A percentile compares a stretch with the other conserved stretches of the same genome.
phyloP scores from a whole-genome alignment of 2,888 invertebrate species.

The Cylloceria caligata region DNA sequence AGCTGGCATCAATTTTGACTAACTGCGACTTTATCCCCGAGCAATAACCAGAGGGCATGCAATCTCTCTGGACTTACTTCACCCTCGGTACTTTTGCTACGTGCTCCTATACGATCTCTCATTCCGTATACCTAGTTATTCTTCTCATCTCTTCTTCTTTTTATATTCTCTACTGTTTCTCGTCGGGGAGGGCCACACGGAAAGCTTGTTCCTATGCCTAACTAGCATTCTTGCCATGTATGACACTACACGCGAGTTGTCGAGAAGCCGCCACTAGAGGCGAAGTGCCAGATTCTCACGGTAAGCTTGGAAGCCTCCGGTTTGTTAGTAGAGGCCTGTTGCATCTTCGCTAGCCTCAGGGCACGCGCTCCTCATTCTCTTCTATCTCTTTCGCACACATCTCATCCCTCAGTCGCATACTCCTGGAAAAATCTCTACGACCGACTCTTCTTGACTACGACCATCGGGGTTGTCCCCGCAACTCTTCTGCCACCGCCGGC shows the following conservation, averaged over 20 bases:
- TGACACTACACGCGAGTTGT: slow-evolving; percentile 82
- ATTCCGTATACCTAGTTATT: background rate
- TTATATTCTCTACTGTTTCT: slow-evolving; percentile 42
- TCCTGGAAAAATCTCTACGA: slow-evolving; percentile 39
- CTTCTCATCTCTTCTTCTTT: slow-evolving; percentile 24
- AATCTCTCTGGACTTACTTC: background rate
- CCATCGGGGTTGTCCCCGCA: background rate
- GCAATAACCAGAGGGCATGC: background rate
- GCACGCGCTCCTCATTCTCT: slow-evolving; percentile 18
- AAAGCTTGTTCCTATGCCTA: slow-evolving; percentile 69
- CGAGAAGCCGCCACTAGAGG: slow-evolving; percentile 81
- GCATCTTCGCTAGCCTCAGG: slow-evolving; percentile 81
- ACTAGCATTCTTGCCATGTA: slow-evolving; percentile 82
- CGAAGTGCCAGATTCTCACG: slow-evolving; percentile 80
- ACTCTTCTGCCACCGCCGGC: slow-evolving; percentile 51
- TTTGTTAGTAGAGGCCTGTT: slow-evolving; percentile 84
- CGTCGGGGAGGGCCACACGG: slow-evolving; percentile 9
- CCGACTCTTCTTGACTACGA: slow-evolving; percentile 20
- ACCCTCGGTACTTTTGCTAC: slow-evolving; percentile 39
- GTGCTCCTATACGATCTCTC: slow-evolving; percentile 14
- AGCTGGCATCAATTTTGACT: too few species aligned
- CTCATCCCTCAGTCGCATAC: slow-evolving; percentile 13
- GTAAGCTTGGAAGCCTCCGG: slow-evolving; percentile 61
- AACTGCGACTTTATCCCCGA: slow-evolving; percentile 1
- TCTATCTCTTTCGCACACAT: slow-evolving; percentile 15